Percentiles rank a stretch among this genome's conserved stretches.
These are phyloP conservation scores for Agrochola lychnidis DNA, from an alignment of 2,888 invertebrate species.

Conservation along the genomic window DNA sequence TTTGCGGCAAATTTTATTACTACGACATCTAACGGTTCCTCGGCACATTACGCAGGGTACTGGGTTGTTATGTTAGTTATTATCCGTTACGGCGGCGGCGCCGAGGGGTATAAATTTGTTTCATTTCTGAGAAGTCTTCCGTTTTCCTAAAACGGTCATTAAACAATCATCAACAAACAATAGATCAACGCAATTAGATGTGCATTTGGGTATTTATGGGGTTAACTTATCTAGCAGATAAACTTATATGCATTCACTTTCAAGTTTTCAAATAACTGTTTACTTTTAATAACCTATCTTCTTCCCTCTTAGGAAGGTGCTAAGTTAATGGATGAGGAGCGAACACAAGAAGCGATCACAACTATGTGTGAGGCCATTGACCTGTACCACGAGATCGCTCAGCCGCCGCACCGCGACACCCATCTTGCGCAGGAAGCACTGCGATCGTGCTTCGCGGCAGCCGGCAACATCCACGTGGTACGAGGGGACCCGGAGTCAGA, in stretches of 20 bases:
- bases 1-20: no score
- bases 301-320: slow-evolving; percentile 77
- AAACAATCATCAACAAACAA: not conserved
- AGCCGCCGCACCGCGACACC: slow-evolving; percentile 92
- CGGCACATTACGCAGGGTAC: no score
- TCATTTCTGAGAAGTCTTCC: not conserved
- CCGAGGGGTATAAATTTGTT: not conserved
- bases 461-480: slow-evolving; percentile 86
- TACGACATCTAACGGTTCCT: no score
- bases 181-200: not conserved
- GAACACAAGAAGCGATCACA: slow-evolving; percentile 88
- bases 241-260: not conserved
- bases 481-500: slow-evolving; percentile 30
- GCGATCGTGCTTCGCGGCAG: slow-evolving; percentile 91
- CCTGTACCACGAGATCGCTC: slow-evolving; percentile 91
- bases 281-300: not conserved
- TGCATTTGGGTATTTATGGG: not conserved
- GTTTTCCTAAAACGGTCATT: not conserved
- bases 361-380: slow-evolving; percentile 91
- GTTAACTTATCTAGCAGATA: not conserved
- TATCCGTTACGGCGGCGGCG: not conserved
- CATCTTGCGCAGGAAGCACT: slow-evolving; percentile 93
- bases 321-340: slow-evolving; percentile 88
- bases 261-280: not conserved
- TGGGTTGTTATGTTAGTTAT: not conserved